Evolutionary conservation across 2,888 invertebrate species (phyloP).

Genomic region (Lissocephala sabroskyi): DNA sequence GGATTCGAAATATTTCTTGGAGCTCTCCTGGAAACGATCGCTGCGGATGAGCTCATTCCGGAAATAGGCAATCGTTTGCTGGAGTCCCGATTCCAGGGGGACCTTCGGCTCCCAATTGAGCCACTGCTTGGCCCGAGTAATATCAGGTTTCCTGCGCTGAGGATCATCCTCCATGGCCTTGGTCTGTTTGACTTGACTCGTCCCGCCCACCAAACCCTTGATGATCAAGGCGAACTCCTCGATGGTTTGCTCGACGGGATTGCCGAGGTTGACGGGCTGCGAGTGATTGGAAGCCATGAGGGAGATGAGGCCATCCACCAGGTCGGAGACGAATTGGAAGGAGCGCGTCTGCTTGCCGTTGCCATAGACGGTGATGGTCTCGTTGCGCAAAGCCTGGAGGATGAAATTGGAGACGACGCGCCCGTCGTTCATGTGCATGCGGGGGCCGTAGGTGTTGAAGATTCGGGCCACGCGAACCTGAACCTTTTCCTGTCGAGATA

Average conservation of each 20-base stretch:
- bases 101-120: conserved; percentile 95
- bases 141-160: conserved; percentile 94
- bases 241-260: conserved; percentile 98
- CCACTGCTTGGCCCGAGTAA: conserved; percentile 86
- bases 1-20: conserved; percentile 69
- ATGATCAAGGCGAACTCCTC: conserved; percentile 92
- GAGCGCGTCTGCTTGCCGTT: conserved; percentile 94
- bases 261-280: conserved; percentile 95
- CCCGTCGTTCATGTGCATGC: conserved; percentile 99
- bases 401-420: conserved; percentile 98
- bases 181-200: conserved; percentile 86
- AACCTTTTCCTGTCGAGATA: conserved; percentile 81
- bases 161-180: conserved; percentile 97
- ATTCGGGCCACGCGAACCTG: conserved; percentile 97
- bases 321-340: conserved; percentile 97
- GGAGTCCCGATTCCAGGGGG: conserved; percentile 87
- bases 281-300: conserved; percentile 96
- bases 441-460: conserved; percentile 98
- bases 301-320: conserved; percentile 93
- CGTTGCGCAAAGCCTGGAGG: conserved; percentile 94
- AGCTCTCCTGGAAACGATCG: conserved; percentile 68
- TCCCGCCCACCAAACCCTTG: conserved; percentile 87
- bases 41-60: conserved; percentile 84
- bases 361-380: conserved; percentile 95
- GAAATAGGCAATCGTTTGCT: conserved; percentile 95